These are phyloP conservation scores for Ochlodes sylvanus DNA, from an alignment of 2,888 invertebrate genomes.

Conservation along the genomic window DNA sequence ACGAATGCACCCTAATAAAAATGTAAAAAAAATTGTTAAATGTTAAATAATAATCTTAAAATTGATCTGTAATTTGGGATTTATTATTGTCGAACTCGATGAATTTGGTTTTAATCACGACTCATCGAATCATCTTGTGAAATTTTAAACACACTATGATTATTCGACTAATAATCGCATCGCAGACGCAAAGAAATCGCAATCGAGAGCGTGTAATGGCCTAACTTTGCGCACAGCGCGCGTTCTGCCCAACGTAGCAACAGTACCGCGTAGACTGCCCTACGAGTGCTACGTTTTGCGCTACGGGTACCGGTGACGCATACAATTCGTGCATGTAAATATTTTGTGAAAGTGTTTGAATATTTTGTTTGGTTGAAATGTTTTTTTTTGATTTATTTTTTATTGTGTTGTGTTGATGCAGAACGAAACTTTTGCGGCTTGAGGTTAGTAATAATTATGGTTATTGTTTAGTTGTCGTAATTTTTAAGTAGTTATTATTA, in stretches of 20 bases:
- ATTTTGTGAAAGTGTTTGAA: conserved; percentile 33
- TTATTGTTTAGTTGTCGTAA: background rate
- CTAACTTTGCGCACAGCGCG: conserved; percentile 48
- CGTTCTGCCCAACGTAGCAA: conserved; percentile 42
- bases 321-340: conserved; percentile 32
- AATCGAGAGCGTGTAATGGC: conserved; percentile 39
- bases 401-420: conserved; percentile 21
- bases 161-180: conserved; percentile 11
- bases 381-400: conserved; percentile 32
- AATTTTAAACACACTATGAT: background rate
- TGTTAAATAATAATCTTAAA: too few species aligned
- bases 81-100: too few species aligned
- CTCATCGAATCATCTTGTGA: too few species aligned
- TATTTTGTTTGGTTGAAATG: conserved; percentile 28
- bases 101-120: too few species aligned
- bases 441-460: conserved; percentile 10
- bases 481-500: background rate
- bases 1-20: too few species aligned
- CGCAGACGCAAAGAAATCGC: background rate
- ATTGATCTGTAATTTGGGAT: too few species aligned
- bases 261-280: conserved; percentile 51
- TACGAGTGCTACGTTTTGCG: conserved; percentile 48
- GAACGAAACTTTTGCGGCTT: conserved; percentile 17
- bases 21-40: too few species aligned
- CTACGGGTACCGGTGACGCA: conserved; percentile 41